Evolutionary conservation across 2,113 vertebrate species (phyloP).

Genomic region (Axis porcinus): DNA sequence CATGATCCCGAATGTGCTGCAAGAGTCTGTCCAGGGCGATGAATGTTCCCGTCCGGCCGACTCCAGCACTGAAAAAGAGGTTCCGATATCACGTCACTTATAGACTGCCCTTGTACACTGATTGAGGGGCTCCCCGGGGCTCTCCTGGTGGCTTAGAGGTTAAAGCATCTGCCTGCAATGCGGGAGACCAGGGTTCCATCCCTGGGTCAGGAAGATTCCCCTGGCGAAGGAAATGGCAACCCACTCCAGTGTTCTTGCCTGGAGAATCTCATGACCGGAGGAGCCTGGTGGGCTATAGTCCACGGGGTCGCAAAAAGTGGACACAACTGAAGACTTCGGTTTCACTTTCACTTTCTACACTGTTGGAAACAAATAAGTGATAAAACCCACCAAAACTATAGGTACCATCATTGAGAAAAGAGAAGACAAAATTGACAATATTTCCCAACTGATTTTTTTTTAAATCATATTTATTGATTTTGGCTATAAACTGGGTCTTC

Average conservation of each 20-base stretch:
- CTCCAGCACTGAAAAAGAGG: slow-evolving; percentile 87
- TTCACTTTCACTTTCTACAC: background rate
- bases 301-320: rapidly evolving
- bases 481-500: background rate
- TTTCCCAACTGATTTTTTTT: background rate
- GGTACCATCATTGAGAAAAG: background rate
- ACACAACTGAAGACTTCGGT: background rate
- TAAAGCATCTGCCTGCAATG: background rate
- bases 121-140: rapidly evolving
- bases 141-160: background rate
- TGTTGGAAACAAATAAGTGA: rapidly evolving
- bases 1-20: slow-evolving; percentile 95
- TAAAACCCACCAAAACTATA: background rate
- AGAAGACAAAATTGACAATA: background rate
- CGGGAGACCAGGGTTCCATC: rapidly evolving
- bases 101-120: rapidly evolving
- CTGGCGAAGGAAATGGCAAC: background rate
- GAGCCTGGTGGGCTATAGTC: background rate
- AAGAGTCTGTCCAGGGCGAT: slow-evolving; percentile 95
- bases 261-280: background rate
- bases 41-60: slow-evolving; percentile 95
- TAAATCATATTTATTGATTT: background rate
- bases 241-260: background rate
- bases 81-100: background rate
- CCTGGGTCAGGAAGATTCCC: background rate